These are phyloP conservation scores for Oxyscelio sp. DNA, from an alignment of 2,888 invertebrate species.

Conservation along the genomic window DNA sequence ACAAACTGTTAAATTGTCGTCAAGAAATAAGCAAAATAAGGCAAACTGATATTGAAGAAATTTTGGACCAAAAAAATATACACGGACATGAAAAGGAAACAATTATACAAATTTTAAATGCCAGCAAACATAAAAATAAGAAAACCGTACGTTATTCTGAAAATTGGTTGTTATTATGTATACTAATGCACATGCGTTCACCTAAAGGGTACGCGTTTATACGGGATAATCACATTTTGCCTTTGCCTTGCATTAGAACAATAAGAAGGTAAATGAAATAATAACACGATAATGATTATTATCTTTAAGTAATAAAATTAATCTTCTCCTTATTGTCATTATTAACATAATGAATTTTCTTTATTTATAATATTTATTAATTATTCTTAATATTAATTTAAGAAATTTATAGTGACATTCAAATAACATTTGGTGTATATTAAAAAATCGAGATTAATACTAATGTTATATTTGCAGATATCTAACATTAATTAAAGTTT, in stretches of 20 bases:
- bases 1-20: neutral
- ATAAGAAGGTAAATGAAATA: too few relatives aligned
- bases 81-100: neutral
- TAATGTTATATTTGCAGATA: neutral
- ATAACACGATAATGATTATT: too few relatives aligned
- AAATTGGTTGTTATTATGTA: neutral
- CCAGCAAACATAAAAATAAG: neutral
- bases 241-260: too few relatives aligned
- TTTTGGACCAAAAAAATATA: neutral
- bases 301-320: too few relatives aligned
- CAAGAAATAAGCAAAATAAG: neutral
- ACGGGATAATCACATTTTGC: neutral
- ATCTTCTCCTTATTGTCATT: too few relatives aligned
- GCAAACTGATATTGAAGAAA: neutral
- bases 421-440: too few relatives aligned
- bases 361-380: too few relatives aligned
- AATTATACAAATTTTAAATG: neutral
- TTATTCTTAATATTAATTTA: too few relatives aligned
- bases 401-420: too few relatives aligned
- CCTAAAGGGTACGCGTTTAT: neutral
- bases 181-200: neutral
- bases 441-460: too few relatives aligned
- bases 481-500: neutral
- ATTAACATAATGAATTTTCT: too few relatives aligned
- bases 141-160: neutral